These are phyloP conservation scores for Lutraria lutraria DNA, from an alignment of 2,888 invertebrate genomes.

Conservation along the genomic window DNA sequence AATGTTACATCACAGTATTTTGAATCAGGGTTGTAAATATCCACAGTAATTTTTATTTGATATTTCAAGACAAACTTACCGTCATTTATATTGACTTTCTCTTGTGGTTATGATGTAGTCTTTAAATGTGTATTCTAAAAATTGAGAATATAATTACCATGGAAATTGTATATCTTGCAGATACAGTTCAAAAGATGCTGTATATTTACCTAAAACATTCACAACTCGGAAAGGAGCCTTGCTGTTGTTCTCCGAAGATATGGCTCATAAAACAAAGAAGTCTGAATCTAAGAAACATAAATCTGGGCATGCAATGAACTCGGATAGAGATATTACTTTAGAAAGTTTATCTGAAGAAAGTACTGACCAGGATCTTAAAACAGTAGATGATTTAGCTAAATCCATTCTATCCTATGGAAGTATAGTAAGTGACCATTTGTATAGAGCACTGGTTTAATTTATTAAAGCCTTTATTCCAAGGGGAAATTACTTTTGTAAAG, in stretches of 20 bases:
- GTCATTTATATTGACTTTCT: not conserved
- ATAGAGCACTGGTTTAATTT: too few species aligned
- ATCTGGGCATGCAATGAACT: conserved; percentile 38
- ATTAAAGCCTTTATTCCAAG: too few species aligned
- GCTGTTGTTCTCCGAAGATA: conserved; percentile 86
- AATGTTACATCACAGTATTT: too few species aligned
- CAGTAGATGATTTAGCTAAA: conserved; percentile 85
- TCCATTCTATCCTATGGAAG: conserved; percentile 85
- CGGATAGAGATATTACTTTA: conserved; percentile 44
- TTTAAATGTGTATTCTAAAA: too few species aligned
- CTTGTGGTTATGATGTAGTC: not conserved
- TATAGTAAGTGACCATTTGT: conserved; percentile 48
- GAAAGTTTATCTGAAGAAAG: conserved; percentile 47
- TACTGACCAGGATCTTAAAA: conserved; percentile 75
- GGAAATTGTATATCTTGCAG: conserved; percentile 29
- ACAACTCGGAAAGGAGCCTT: conserved; percentile 86
- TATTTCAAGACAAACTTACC: too few species aligned
- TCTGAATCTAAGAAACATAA: conserved; percentile 51
- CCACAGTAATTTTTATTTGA: too few species aligned
- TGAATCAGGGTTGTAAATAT: too few species aligned
- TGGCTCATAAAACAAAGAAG: conserved; percentile 76
- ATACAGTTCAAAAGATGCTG: conserved; percentile 68
- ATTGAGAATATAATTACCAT: too few species aligned
- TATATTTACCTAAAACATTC: conserved; percentile 85
- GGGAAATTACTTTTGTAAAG: too few species aligned